Evolutionary conservation across 2,797 vertebrate species (phyloP), one percentile per base, ranked within the genome.

Genomic region (Poeciliopsis presidionis): DNA sequence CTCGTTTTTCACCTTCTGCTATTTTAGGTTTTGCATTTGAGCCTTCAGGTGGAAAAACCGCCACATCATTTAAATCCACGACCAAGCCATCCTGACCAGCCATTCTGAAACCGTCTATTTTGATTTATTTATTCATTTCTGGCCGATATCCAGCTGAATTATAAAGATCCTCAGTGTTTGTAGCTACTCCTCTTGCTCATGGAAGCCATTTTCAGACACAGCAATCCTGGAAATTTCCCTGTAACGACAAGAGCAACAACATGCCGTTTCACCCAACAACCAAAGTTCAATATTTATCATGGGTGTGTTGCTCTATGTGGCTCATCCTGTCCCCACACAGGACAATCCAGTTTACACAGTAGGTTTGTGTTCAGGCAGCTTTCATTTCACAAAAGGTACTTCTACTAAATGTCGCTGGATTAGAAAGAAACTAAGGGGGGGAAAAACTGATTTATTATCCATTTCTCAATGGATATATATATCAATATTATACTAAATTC

Each of bases 251-350:
- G 18, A 57, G 51, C 72, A 72, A 61, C 30, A 57, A 49, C 5
- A 49, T 25, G 3, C 3, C 39, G 39, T 47, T 79, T 76, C 46
- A 75, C 41, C 14, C 49, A 43, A 67, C 6, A 7, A 59, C 81
- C 87, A 87, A 88, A 85, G 88, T 87, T 82, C 84, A 85, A 2
- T 36, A 43, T 79, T 89, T 80, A 88, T 86, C 53, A 55, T 39
- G 79, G 89, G 91, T 22, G 88, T 85, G 87, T 81, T 76, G 28
- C n/a, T 1, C 67, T 43, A 5, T 49, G 63, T 3, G 47, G 3
- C 53, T n/a, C 0, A 0, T 13, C 28, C 43, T 75, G 39, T n/a
- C 18, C 7, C 5, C 1, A 3, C 57, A 78, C 67, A 72, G 22
- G 55, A 14, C 46, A 30, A 70, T 74, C 69, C 9, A 5, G 30